phyloP scores from a whole-genome alignment of 1,140 invertebrate species.

The Campoletis sonorensis region DNA sequence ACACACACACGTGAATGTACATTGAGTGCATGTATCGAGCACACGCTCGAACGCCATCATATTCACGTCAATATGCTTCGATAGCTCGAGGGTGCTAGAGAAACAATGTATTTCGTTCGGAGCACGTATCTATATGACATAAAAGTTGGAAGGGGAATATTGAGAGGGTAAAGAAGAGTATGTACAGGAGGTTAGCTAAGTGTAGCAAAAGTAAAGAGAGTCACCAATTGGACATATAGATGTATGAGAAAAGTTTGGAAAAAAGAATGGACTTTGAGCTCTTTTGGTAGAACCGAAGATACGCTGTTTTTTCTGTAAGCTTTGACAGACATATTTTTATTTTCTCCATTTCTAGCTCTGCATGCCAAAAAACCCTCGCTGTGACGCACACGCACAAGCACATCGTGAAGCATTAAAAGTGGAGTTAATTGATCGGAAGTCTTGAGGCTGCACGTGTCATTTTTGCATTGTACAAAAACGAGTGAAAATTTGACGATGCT shows the following conservation, averaged over 20 bases:
- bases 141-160: conserved; percentile 12
- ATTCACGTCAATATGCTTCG: conserved; percentile 70
- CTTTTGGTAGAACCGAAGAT: neutral
- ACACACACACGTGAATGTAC: conserved; percentile 11
- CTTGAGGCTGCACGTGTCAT: conserved; percentile 70
- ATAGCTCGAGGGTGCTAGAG: conserved; percentile 62
- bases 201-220: conserved; percentile 43
- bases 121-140: conserved; percentile 10
- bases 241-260: neutral
- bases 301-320: neutral
- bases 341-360: neutral
- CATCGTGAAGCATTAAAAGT: conserved; percentile 59
- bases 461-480: conserved; percentile 58
- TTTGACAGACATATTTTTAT: neutral
- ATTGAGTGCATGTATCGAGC: conserved; percentile 55
- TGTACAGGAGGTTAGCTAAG: conserved; percentile 26
- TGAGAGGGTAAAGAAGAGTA: neutral
- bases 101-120: conserved; percentile 51
- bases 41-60: conserved; percentile 65
- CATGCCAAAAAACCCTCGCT: conserved; percentile 27
- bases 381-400: conserved; percentile 40
- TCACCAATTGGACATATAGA: neutral
- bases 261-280: no score
- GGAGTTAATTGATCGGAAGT: conserved; percentile 72
- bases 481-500: conserved; percentile 48